Conservation (phyloP, 2,797 vertebrate genomes). For the Cryptoprocta ferox region DNA sequence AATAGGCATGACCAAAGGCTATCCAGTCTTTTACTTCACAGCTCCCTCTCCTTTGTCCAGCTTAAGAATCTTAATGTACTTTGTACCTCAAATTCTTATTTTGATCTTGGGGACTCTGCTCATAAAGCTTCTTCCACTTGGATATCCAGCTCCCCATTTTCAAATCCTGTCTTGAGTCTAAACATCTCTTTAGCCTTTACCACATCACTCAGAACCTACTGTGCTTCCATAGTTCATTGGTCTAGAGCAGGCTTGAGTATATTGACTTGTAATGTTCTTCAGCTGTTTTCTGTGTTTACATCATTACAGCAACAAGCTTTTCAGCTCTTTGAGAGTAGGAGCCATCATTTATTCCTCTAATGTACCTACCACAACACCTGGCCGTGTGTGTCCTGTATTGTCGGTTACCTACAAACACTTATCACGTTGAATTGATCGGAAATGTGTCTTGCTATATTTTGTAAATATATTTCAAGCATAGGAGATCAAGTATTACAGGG, state of each 20-base stretch:
- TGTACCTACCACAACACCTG: neutral
- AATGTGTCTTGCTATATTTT: neutral
- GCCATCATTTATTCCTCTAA: neutral
- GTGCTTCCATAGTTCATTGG: neutral
- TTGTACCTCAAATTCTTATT: neutral
- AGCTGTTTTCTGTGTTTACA: neutral
- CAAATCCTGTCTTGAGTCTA: neutral
- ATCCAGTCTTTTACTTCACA: neutral
- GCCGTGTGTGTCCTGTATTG: neutral
- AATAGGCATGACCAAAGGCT: neutral
- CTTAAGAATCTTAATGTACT: neutral
- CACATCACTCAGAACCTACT: neutral
- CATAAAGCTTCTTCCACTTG: neutral
- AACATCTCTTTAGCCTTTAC: neutral
- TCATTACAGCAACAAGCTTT: neutral
- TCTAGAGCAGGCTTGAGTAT: neutral
- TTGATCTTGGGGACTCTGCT: neutral
- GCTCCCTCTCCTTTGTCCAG: neutral
- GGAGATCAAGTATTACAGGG: neutral
- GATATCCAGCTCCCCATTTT: neutral
- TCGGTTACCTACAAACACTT: neutral
- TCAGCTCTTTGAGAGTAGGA: neutral
- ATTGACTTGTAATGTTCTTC: neutral
- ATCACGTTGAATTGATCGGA: neutral
- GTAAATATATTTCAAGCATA: slow-evolving; percentile 36